A percentile compares a stretch with the other conserved stretches of the same genome.
Evolutionary conservation across 2,113 vertebrate genomes (phyloP).

Genomic region (Zosterops borbonicus): DNA sequence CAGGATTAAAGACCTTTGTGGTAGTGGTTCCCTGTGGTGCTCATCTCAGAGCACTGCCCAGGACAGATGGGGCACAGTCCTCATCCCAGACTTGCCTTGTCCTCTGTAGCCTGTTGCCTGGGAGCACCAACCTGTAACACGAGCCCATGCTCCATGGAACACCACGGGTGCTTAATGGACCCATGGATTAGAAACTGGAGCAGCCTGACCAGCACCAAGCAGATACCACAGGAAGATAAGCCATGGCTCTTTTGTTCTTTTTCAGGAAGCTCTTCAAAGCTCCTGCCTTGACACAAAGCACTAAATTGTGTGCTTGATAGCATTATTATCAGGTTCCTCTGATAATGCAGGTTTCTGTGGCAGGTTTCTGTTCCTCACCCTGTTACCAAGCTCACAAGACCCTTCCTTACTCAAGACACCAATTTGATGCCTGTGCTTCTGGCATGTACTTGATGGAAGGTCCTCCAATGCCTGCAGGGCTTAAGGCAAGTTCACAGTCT

Average conservation of each 20-base stretch:
- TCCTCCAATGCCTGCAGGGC: not conserved
- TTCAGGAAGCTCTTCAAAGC: constrained; percentile 13
- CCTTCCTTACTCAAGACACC: not conserved
- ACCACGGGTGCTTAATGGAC: not conserved
- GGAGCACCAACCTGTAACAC: not conserved
- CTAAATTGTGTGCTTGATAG: not conserved
- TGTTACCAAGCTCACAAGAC: not conserved
- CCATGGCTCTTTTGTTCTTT: constrained; percentile 23
- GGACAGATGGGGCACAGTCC: not conserved
- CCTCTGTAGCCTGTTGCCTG: not conserved
- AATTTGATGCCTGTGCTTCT: not conserved
- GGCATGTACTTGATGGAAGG: not conserved
- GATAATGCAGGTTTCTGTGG: constrained; percentile 6
- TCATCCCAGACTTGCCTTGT: not conserved
- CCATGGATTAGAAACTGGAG: not conserved
- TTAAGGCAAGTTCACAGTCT: not conserved
- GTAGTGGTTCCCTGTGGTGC: not conserved
- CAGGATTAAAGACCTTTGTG: not conserved
- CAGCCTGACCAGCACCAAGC: not conserved
- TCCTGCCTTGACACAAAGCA: not conserved
- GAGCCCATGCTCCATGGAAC: accelerated
- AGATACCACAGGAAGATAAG: constrained; percentile 25
- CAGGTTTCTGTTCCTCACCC: not conserved
- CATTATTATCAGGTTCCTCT: not conserved
- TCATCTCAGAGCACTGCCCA: not conserved